Conservation (phyloP, 2,888 invertebrate genomes). For the Aleiodes leptofemur region DNA sequence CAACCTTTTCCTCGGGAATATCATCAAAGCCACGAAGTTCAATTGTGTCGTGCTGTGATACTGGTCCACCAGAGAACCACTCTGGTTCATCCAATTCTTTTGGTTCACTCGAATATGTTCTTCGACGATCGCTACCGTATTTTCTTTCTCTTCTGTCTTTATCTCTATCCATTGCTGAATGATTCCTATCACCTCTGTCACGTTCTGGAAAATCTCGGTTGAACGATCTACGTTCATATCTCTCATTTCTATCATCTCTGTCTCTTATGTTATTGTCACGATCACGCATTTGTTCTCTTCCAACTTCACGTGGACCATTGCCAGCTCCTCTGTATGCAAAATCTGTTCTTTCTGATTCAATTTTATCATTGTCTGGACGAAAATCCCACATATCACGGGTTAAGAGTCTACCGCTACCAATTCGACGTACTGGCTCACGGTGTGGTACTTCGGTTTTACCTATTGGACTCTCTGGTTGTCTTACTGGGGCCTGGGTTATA, state of each 20-base stretch:
- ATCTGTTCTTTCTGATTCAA: slow-evolving; percentile 70
- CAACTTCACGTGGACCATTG: slow-evolving; percentile 61
- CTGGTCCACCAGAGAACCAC: slow-evolving; percentile 93
- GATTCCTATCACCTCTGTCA: slow-evolving; percentile 64
- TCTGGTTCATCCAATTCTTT: slow-evolving; percentile 89
- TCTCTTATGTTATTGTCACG: slow-evolving; percentile 65
- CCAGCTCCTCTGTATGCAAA: slow-evolving; percentile 68
- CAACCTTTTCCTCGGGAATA: slow-evolving; percentile 75
- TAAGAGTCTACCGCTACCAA: slow-evolving; percentile 91
- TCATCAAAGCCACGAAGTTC: slow-evolving; percentile 96
- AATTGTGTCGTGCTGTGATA: slow-evolving; percentile 93
- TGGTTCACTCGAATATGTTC: slow-evolving; percentile 74
- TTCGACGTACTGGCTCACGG: slow-evolving; percentile 79
- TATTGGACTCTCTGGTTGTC: slow-evolving; percentile 73
- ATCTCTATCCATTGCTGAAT: slow-evolving; percentile 69
- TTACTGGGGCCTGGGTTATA: slow-evolving; percentile 64
- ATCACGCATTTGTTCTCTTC: slow-evolving; percentile 66
- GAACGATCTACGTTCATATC: slow-evolving; percentile 76
- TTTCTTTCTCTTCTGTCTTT: slow-evolving; percentile 73
- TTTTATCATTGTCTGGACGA: slow-evolving; percentile 70
- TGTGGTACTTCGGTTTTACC: slow-evolving; percentile 73
- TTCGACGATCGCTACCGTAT: slow-evolving; percentile 76
- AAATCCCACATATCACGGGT: slow-evolving; percentile 82
- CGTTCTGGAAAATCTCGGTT: slow-evolving; percentile 76
- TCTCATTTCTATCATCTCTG: slow-evolving; percentile 73